These are phyloP conservation scores for Anoplius nigerrimus DNA, from an alignment of 2,888 invertebrate genomes.

Conservation along the genomic window DNA sequence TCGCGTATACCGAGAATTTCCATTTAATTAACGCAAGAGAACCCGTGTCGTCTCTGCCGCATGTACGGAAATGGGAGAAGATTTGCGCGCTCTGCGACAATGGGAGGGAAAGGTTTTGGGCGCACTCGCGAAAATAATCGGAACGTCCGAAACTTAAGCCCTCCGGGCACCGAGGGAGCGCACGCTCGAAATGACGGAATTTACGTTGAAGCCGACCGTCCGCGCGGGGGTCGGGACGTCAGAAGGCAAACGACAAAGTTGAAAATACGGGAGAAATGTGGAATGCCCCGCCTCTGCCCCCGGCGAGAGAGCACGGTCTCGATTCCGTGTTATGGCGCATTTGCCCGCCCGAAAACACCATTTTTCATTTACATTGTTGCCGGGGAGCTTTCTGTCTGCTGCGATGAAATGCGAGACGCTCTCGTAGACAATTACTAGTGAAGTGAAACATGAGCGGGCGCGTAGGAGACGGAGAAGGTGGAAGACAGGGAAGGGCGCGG, in stretches of 20 bases:
- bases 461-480: not conserved
- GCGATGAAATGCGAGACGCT: slow-evolving; percentile 6
- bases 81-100: too few species aligned
- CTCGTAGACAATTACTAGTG: slow-evolving; percentile 6
- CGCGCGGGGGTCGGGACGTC: not conserved
- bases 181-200: too few species aligned
- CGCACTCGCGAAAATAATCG: too few species aligned
- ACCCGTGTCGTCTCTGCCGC: too few species aligned
- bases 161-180: too few species aligned
- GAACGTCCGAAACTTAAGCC: too few species aligned
- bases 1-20: too few species aligned
- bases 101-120: too few species aligned
- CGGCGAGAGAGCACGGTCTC: not conserved
- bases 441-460: slow-evolving; percentile 1
- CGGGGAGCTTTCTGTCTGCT: slow-evolving; percentile 2
- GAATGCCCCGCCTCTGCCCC: not conserved
- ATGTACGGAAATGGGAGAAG: too few species aligned
- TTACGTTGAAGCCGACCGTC: too few species aligned
- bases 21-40: too few species aligned
- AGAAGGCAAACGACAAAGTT: slow-evolving; percentile 3
- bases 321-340: slow-evolving; percentile 9
- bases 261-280: not conserved
- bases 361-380: slow-evolving; percentile 4
- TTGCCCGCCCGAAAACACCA: slow-evolving; percentile 7
- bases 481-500: not conserved